A percentile compares a stretch with the other conserved stretches of the same genome.
Conservation (phyloP, 2,888 invertebrate genomes). For the Polydrusus pterygomalis region DNA sequence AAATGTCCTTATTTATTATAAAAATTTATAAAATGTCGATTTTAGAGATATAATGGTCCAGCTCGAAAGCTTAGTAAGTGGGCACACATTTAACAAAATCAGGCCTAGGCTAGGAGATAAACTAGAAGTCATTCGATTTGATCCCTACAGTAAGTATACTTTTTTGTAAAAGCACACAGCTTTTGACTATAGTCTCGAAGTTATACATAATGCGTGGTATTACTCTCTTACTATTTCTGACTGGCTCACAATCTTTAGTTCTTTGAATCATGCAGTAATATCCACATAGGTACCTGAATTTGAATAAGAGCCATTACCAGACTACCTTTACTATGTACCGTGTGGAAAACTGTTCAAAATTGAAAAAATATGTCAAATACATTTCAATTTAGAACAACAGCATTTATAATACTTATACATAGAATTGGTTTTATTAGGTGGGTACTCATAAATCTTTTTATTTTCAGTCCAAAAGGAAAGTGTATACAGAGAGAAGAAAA, state of each 20-base stretch:
- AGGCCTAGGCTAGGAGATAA: conserved; percentile 87
- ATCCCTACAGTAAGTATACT: conserved; percentile 88
- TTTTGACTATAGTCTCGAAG: no score
- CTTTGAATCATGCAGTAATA: no score
- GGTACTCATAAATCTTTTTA: conserved; percentile 47
- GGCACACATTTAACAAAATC: conserved; percentile 80
- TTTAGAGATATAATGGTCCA: conserved; percentile 84
- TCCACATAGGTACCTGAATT: no score
- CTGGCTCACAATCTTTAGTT: no score
- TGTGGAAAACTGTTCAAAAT: no score
- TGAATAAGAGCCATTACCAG: no score
- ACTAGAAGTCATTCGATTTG: conserved; percentile 82
- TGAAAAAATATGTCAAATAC: neutral
- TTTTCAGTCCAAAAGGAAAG: conserved; percentile 81
- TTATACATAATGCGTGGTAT: no score
- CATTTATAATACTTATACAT: no score
- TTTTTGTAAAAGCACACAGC: no score
- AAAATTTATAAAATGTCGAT: conserved; percentile 57
- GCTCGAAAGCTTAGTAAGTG: conserved; percentile 86
- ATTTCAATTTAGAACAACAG: neutral
- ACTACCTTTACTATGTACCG: no score
- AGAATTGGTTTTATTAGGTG: no score
- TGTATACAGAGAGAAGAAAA: conserved; percentile 84
- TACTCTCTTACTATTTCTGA: no score
- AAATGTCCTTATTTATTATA: neutral